A percentile compares a stretch with the other conserved stretches of the same genome.
These are phyloP conservation scores for Salarias fasciatus DNA, from an alignment of 2,797 vertebrate species.

Conservation along the genomic window DNA sequence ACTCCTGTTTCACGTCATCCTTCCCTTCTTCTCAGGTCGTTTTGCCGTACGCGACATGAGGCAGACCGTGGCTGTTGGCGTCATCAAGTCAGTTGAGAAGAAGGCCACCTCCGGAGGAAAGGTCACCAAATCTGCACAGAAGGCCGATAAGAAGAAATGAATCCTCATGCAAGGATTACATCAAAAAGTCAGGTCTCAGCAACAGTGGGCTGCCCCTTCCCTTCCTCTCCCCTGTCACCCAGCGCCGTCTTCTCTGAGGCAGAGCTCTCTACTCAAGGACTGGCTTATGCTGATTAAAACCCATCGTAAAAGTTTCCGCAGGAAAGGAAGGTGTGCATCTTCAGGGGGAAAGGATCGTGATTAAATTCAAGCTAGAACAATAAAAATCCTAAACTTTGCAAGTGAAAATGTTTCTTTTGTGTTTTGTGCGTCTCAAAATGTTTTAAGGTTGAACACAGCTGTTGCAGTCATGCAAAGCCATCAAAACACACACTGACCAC, in stretches of 20 bases:
- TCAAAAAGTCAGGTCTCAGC: constrained; percentile 37
- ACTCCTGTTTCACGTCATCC: background rate
- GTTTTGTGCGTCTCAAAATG: background rate
- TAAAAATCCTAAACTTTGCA: constrained; percentile 70
- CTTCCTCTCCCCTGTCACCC: constrained; percentile 38
- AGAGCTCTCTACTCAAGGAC: constrained; percentile 83
- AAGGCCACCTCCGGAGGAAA: constrained; percentile 68
- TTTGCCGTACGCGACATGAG: constrained; percentile 85
- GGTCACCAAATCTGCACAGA: constrained; percentile 83
- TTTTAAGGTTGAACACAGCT: too few relatives aligned
- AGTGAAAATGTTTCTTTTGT: constrained; percentile 41
- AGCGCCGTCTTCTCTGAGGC: constrained; percentile 69
- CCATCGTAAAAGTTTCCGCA: constrained; percentile 86
- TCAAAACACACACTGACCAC: too few relatives aligned
- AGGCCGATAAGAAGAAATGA: constrained; percentile 83
- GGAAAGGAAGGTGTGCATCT: constrained; percentile 78
- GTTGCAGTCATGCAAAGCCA: too few relatives aligned
- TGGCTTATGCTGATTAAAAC: constrained; percentile 86
- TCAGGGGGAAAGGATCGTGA: constrained; percentile 50
- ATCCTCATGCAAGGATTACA: constrained; percentile 60
- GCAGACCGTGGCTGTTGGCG: constrained; percentile 86
- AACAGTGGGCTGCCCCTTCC: constrained; percentile 41
- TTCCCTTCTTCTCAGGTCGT: constrained; percentile 62
- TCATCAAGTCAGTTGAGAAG: constrained; percentile 83
- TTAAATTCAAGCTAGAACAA: constrained; percentile 70